A percentile compares a stretch with the other conserved stretches of the same genome.
Conservation (phyloP, 2,113 vertebrate genomes). For the Epinephelus moara region DNA sequence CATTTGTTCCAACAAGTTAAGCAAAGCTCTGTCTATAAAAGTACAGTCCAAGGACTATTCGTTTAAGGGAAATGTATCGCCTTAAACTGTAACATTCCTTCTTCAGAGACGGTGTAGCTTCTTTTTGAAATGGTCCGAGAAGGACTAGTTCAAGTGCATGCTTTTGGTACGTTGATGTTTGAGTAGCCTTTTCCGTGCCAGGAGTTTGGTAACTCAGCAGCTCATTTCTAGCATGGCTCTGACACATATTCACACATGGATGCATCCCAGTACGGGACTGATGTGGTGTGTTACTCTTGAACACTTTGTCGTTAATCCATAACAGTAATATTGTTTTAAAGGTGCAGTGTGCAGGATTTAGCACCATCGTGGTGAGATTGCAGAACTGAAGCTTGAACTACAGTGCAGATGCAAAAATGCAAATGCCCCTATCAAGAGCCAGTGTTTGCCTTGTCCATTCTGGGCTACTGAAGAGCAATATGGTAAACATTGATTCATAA, state of each 20-base stretch:
- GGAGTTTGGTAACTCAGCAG: not conserved
- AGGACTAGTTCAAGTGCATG: not conserved
- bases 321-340: not conserved
- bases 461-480: too few relatives aligned
- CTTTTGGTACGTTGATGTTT: not conserved
- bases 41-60: not conserved
- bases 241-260: not conserved
- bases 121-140: not conserved
- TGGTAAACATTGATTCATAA: too few relatives aligned
- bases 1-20: conserved; percentile 2
- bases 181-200: not conserved
- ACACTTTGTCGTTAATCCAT: not conserved
- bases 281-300: not conserved
- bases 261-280: not conserved
- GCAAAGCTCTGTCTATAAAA: not conserved
- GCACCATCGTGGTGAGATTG: too few relatives aligned
- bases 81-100: not conserved
- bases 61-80: not conserved
- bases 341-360: too few relatives aligned
- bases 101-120: not conserved
- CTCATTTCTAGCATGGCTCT: not conserved
- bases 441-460: too few relatives aligned
- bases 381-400: too few relatives aligned
- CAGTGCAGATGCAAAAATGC: too few relatives aligned
- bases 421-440: too few relatives aligned